These are phyloP conservation scores for Centropyge bicolor DNA, from an alignment of 2,797 vertebrate species.

Conservation along the genomic window DNA sequence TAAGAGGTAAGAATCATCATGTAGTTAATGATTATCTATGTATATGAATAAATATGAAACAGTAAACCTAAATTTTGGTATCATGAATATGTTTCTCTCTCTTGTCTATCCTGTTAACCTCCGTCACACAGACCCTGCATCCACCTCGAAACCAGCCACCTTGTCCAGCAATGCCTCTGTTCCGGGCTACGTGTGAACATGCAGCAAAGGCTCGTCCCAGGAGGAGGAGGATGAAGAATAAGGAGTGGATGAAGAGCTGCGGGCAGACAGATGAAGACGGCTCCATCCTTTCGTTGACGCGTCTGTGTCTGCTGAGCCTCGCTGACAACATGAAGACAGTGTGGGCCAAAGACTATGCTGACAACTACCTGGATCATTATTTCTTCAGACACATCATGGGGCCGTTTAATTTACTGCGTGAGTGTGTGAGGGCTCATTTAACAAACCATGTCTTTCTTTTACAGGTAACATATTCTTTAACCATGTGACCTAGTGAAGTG, in stretches of 20 bases:
- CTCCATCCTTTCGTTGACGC: constrained; percentile 58
- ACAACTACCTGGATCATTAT: constrained; percentile 89
- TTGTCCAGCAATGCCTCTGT: constrained; percentile 77
- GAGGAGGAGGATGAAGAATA: constrained; percentile 16
- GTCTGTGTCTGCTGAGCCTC: constrained; percentile 86
- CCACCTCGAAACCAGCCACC: not conserved
- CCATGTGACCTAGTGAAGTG: not conserved
- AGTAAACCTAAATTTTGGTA: not conserved
- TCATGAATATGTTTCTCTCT: not conserved
- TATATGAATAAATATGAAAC: not conserved
- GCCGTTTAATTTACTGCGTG: constrained; percentile 89
- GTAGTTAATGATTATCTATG: no score
- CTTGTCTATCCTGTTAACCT: no score
- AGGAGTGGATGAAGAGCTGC: constrained; percentile 3
- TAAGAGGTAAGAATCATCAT: not conserved
- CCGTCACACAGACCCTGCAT: not conserved
- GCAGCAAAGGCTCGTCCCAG: constrained; percentile 7
- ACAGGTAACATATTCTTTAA: not conserved
- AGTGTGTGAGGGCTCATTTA: constrained; percentile 62
- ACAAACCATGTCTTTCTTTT: not conserved
- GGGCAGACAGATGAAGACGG: constrained; percentile 52
- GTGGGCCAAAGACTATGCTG: constrained; percentile 89
- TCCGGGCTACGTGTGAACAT: constrained; percentile 41
- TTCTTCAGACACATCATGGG: constrained; percentile 89
- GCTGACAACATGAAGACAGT: constrained; percentile 88